Conservation (phyloP, 2,113 vertebrate genomes). For the Ptilonorhynchus violaceus region DNA sequence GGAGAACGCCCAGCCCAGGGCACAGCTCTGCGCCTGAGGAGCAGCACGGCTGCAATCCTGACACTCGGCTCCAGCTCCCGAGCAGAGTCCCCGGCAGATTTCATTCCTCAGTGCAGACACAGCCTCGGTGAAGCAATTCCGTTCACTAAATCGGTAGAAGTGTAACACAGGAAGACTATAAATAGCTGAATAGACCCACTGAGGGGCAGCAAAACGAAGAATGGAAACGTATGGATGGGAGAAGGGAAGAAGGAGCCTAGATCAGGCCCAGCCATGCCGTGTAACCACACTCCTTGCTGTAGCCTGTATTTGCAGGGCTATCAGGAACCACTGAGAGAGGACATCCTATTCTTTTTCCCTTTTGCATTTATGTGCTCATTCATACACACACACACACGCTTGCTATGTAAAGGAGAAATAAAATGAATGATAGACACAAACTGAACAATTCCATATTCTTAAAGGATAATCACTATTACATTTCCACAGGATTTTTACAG, state of each 20-base stretch:
- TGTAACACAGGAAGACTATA: background rate
- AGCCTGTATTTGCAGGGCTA: background rate
- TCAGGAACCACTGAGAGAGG: background rate
- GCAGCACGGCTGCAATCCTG: background rate
- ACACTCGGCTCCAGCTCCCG: background rate
- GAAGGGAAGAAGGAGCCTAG: background rate
- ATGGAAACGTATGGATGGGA: fast-evolving
- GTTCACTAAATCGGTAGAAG: background rate
- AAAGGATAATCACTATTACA: background rate
- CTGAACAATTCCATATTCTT: background rate
- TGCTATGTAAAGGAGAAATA: background rate
- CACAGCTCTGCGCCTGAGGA: background rate
- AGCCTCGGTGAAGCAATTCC: background rate
- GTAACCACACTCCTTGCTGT: background rate
- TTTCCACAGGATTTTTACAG: background rate
- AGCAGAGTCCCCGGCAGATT: background rate
- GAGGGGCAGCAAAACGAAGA: background rate
- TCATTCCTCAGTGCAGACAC: background rate
- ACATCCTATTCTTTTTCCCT: background rate
- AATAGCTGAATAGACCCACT: background rate
- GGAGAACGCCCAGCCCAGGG: background rate
- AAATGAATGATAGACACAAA: background rate
- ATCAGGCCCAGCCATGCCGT: background rate
- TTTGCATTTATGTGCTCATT: background rate
- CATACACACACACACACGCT: fast-evolving